Base-by-base conservation (phyloP, 1,140 invertebrate genomes). In the Limonius californicus region DNA sequence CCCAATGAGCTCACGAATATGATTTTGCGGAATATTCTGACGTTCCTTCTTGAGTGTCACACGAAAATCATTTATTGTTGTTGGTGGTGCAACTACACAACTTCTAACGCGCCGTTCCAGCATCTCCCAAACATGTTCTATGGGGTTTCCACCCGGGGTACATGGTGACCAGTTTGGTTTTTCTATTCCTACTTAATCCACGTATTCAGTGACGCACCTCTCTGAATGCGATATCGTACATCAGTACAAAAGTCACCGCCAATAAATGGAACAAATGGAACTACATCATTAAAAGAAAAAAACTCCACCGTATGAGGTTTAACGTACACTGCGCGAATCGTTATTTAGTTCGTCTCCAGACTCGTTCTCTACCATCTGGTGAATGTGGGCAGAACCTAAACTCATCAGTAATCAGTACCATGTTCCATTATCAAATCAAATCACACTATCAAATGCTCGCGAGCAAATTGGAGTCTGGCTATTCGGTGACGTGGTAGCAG, bases 1-100 rank as follows among this genome's bases (percentile, higher is more conserved):
- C 14, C 43, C 14, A 47, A 47, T 47, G 43, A 47, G 43, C 4
- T 47, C 43, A 47, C 43, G 43, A 47, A 47, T 47, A 7, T n/a
- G 4, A 47, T 47, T 47, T 15, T 47, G 18, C 18, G 43, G n/a
- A 47, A 47, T 47, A 47, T 47, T 47, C 43, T 47, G 6, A 6
- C 43, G 14, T 47, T 47, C 18, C 14, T 47, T 18, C 4, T 47
- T 6, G 14, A 6, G 43, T 47, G 43, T 14, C 18, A 47, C 43
- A 47, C 43, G 43, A 18, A 47, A 18, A 4, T 47, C 43, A 18
- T 47, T 47, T 47, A 47, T 47, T 47, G 43, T 47, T 6, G 43
- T 14, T n/a, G n/a, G n/a, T 47, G 43, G 7, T 47, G n/a, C n/a
- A 7, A 14, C 14, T 15, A n/a, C 43, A 47, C n/a, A 7, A 47